Conservation (phyloP, 2,888 invertebrate species). For the Phortica okadai region DNA sequence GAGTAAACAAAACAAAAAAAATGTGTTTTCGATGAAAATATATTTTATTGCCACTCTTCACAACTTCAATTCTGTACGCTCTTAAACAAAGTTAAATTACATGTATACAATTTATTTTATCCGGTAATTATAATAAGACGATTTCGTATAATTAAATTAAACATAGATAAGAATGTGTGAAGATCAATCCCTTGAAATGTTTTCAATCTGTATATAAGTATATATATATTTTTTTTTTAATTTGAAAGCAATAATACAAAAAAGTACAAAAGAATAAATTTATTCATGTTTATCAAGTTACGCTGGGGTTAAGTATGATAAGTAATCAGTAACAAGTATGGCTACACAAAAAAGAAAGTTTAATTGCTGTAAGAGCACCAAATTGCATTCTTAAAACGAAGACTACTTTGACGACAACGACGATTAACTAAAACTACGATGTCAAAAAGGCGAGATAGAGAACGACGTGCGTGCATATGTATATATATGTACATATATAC, state of each 20-base stretch:
- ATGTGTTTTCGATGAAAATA: slow-evolving; percentile 22
- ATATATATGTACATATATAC: neutral
- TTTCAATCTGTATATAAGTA: slow-evolving; percentile 30
- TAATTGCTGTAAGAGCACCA: too few species aligned
- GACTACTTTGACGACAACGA: too few species aligned
- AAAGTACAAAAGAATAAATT: too few species aligned
- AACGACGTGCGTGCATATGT: slow-evolving; percentile 29
- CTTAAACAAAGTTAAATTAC: slow-evolving; percentile 44
- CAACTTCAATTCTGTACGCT: slow-evolving; percentile 35
- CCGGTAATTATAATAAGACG: slow-evolving; percentile 33
- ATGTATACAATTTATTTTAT: slow-evolving; percentile 34
- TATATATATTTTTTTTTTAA: slow-evolving; percentile 30
- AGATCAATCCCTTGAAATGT: slow-evolving; percentile 27
- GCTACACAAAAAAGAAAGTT: too few species aligned
- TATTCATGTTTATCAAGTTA: too few species aligned
- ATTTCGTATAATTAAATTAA: slow-evolving; percentile 37
- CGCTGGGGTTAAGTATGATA: too few species aligned
- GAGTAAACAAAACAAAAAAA: neutral
- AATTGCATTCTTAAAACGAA: too few species aligned
- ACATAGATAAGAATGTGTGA: slow-evolving; percentile 10
- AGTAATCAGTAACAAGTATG: too few species aligned
- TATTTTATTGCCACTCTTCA: slow-evolving; percentile 46
- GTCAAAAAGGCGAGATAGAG: slow-evolving; percentile 33
- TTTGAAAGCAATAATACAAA: slow-evolving; percentile 45
- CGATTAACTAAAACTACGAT: too few species aligned